Evolutionary conservation across 2,888 invertebrate species (phyloP).

Genomic region (Melanophora roralis): DNA sequence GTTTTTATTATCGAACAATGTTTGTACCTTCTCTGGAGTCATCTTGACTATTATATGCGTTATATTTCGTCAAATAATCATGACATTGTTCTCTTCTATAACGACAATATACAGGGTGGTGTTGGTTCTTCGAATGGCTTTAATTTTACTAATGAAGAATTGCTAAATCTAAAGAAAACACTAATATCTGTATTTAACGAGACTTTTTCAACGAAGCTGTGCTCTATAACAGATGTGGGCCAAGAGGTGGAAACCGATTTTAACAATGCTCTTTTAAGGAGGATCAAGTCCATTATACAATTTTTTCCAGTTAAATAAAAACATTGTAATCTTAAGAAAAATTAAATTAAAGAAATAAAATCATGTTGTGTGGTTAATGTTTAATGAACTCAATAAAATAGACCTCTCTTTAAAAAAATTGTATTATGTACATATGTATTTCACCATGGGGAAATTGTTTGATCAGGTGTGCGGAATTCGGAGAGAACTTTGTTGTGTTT

Average conservation of each 20-base stretch:
- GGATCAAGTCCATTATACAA: conserved; percentile 88
- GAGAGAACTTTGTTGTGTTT: too few species aligned
- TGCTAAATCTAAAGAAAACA: conserved; percentile 84
- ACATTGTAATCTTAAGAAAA: background rate
- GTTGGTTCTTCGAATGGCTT: conserved; percentile 15
- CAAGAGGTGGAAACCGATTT: conserved; percentile 83
- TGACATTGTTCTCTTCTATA: conserved; percentile 57
- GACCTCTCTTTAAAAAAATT: too few species aligned
- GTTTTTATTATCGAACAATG: conserved; percentile 84
- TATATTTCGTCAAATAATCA: conserved; percentile 79
- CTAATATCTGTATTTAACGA: conserved; percentile 87
- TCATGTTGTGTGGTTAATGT: background rate
- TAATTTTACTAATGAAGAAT: conserved; percentile 78
- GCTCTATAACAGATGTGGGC: conserved; percentile 83
- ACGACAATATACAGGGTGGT: conserved; percentile 19
- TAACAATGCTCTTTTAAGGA: conserved; percentile 85
- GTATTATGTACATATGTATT: too few species aligned
- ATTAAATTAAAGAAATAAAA: background rate
- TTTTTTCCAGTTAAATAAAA: conserved; percentile 81
- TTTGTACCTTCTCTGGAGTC: conserved; percentile 87
- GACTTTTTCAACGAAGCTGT: conserved; percentile 85
- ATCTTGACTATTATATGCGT: conserved; percentile 84
- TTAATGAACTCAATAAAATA: too few species aligned
- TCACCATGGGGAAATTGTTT: too few species aligned
- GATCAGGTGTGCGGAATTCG: too few species aligned